phyloP scores from a whole-genome alignment of 2,113 vertebrate species.

The Campylorhamphus procurvoides region DNA sequence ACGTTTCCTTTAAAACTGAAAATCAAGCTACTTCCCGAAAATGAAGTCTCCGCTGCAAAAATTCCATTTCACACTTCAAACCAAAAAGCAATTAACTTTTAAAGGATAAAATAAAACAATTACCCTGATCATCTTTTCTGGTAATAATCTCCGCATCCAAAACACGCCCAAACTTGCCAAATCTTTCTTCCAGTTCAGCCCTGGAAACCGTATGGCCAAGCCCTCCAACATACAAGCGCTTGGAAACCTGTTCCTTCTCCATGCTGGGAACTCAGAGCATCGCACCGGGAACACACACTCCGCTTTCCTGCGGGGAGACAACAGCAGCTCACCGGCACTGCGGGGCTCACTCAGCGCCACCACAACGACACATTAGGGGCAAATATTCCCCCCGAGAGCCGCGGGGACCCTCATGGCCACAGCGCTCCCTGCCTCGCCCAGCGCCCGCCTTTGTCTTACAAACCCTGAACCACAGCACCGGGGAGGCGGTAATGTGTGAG shows the following conservation, averaged over 20 bases:
- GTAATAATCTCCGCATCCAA: conserved; percentile 86
- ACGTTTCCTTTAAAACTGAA: background rate
- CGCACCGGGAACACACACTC: rapidly evolving
- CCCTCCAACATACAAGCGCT: conserved; percentile 89
- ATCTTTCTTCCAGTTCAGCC: conserved; percentile 88
- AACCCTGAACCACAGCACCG: rapidly evolving
- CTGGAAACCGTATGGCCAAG: conserved; percentile 82
- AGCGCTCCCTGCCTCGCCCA: background rate
- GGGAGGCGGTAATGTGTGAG: rapidly evolving
- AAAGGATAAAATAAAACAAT: background rate
- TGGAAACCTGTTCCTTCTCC: conserved; percentile 61
- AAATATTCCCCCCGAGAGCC: too few relatives aligned
- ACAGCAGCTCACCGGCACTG: rapidly evolving
- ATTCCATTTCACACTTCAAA: background rate
- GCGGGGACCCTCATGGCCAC: background rate
- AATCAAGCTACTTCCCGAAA: background rate
- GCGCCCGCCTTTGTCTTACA: rapidly evolving
- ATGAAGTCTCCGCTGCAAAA: background rate
- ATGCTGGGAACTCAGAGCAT: background rate
- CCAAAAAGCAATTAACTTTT: rapidly evolving
- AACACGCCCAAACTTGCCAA: conserved; percentile 89
- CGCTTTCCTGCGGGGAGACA: background rate
- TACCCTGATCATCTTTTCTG: conserved; percentile 87
- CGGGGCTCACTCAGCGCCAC: too few relatives aligned
- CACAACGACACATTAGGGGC: rapidly evolving